Conservation (phyloP, 2,113 vertebrate genomes). For the Dasyprocta punctata region DNA sequence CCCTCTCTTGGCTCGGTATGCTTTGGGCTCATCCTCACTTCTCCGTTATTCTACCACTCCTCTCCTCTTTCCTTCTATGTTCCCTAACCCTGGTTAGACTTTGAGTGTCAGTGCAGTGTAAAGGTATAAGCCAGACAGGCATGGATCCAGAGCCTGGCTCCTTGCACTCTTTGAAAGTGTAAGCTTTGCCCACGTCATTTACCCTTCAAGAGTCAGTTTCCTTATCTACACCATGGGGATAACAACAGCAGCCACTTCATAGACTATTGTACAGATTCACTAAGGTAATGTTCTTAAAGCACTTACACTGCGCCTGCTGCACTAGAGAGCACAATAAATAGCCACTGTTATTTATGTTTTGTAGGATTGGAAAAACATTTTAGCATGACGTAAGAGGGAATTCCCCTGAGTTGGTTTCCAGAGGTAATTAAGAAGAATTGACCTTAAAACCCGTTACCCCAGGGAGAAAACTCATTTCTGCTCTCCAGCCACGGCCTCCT, state of each 20-base stretch:
- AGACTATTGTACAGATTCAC: background rate
- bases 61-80: background rate
- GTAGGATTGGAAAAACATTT: slow-evolving; percentile 57
- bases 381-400: slow-evolving; percentile 70
- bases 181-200: background rate
- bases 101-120: background rate
- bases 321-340: background rate
- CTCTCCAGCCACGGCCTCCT: background rate
- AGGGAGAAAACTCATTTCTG: slow-evolving; percentile 64
- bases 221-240: background rate
- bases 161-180: background rate
- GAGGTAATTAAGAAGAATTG: slow-evolving; percentile 58
- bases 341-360: slow-evolving; percentile 61
- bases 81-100: background rate
- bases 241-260: background rate
- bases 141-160: background rate
- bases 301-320: background rate
- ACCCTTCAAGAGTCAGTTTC: background rate
- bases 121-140: background rate
- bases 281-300: background rate
- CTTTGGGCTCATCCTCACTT: background rate
- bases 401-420: slow-evolving; percentile 69
- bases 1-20: background rate
- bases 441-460: slow-evolving; percentile 39
- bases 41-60: background rate